Evolutionary conservation across 1,140 invertebrate species (phyloP).

Genomic region (Drosophila sturtevanti): DNA sequence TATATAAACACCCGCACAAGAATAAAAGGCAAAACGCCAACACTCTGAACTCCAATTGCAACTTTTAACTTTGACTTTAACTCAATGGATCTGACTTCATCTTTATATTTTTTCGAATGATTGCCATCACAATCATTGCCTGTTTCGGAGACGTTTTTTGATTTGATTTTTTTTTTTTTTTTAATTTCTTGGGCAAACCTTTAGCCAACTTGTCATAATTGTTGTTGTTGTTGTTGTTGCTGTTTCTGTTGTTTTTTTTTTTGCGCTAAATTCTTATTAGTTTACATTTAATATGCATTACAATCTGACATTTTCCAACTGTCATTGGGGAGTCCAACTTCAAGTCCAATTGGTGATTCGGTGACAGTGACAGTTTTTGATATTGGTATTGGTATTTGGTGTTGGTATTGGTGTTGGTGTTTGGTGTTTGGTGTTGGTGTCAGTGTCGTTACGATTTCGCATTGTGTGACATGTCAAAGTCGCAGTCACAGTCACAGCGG

Average conservation of each 20-base stretch:
- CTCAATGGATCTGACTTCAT: constrained; percentile 3
- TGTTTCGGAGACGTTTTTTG: constrained; percentile 25
- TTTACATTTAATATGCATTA: constrained; percentile 66
- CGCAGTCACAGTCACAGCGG: constrained; percentile 57
- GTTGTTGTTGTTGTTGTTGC: constrained; percentile 43
- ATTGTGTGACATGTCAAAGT: constrained; percentile 51
- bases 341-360: background rate
- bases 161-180: constrained; percentile 20
- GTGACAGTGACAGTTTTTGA: constrained; percentile 30
- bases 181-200: constrained; percentile 46
- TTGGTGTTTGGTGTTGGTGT: constrained; percentile 38
- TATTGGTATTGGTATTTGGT: constrained; percentile 41
- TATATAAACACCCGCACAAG: constrained; percentile 62
- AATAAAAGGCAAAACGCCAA: constrained; percentile 41
- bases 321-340: constrained; percentile 30
- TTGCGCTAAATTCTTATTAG: constrained; percentile 66
- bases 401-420: constrained; percentile 27
- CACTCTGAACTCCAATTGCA: constrained; percentile 32
- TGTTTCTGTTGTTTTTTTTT: constrained; percentile 46
- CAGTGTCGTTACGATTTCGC: constrained; percentile 28
- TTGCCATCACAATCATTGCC: constrained; percentile 9
- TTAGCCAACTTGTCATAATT: constrained; percentile 62
- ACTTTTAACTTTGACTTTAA: background rate
- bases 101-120: constrained; percentile 5
- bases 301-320: constrained; percentile 63